phyloP scores from a whole-genome alignment of 1,140 invertebrate species.

The Drosophila equinoxialis region DNA sequence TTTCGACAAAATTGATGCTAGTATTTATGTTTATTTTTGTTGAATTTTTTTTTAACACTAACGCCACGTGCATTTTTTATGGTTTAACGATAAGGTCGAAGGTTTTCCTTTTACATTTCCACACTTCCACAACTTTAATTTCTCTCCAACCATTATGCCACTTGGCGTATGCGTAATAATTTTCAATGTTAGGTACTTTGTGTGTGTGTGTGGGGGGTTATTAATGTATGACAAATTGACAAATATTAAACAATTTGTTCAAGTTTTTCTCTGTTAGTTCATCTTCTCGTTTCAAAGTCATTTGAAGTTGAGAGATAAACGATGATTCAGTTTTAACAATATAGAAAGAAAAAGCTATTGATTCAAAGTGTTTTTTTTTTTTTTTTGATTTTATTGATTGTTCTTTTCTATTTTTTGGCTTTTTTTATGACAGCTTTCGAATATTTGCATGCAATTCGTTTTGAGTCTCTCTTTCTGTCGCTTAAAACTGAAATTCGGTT shows the following conservation, averaged over 20 bases:
- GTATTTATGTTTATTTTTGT: slow-evolving; percentile 70
- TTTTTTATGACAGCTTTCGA: slow-evolving; percentile 8
- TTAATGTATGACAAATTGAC: slow-evolving; percentile 31
- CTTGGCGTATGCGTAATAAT: slow-evolving; percentile 74
- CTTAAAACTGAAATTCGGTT: neutral
- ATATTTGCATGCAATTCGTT: slow-evolving; percentile 11
- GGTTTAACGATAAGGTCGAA: slow-evolving; percentile 42
- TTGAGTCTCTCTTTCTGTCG: neutral
- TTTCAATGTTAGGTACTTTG: slow-evolving; percentile 39
- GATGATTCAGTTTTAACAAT: slow-evolving; percentile 9
- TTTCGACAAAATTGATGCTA: neutral
- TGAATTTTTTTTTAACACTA: slow-evolving; percentile 41
- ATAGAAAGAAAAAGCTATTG: neutral
- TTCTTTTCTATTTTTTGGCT: slow-evolving; percentile 27
- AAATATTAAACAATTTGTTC: slow-evolving; percentile 68
- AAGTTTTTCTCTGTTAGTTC: slow-evolving; percentile 4
- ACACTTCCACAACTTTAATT: neutral
- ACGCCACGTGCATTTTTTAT: slow-evolving; percentile 58
- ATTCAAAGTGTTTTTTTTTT: neutral
- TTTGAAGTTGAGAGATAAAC: neutral
- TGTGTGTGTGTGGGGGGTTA: slow-evolving; percentile 24
- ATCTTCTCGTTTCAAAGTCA: slow-evolving; percentile 9
- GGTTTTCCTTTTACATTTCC: slow-evolving; percentile 6
- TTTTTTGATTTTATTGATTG: slow-evolving; percentile 22
- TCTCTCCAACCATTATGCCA: slow-evolving; percentile 24